These are phyloP conservation scores for Helicolenus hilgendorfi DNA, from an alignment of 2,797 vertebrate species.

Conservation along the genomic window DNA sequence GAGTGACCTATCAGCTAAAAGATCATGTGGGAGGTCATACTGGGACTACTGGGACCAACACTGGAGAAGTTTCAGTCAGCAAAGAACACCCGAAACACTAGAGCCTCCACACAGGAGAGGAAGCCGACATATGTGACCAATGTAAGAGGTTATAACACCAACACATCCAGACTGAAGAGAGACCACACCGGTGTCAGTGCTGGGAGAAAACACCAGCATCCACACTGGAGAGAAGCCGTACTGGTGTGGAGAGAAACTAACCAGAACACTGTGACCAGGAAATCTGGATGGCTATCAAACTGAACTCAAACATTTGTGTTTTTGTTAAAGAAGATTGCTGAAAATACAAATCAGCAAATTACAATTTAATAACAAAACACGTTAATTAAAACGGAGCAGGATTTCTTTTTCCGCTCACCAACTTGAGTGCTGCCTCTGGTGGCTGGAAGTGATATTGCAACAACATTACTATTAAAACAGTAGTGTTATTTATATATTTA, in stretches of 20 bases:
- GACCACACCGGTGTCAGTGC: neutral
- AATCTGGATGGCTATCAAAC: neutral
- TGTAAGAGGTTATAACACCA: neutral
- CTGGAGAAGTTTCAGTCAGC: neutral
- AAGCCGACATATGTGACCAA: neutral
- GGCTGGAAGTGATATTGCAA: neutral
- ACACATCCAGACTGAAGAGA: neutral
- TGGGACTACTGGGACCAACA: neutral
- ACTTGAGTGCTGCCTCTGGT: neutral
- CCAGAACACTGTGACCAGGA: neutral
- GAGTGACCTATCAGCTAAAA: neutral
- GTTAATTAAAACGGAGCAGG: neutral
- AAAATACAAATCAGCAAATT: neutral
- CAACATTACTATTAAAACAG: neutral
- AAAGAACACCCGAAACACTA: neutral
- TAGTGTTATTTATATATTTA: no score
- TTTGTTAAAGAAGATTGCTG: neutral
- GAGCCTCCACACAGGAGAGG: neutral
- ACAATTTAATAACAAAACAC: neutral
- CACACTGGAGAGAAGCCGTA: neutral
- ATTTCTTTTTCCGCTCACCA: neutral
- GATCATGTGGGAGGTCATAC: neutral
- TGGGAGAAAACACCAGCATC: neutral
- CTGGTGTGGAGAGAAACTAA: neutral
- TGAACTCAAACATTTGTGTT: neutral